These are phyloP conservation scores for Mustelus asterias DNA, from an alignment of 2,113 vertebrate genomes.

Conservation along the genomic window DNA sequence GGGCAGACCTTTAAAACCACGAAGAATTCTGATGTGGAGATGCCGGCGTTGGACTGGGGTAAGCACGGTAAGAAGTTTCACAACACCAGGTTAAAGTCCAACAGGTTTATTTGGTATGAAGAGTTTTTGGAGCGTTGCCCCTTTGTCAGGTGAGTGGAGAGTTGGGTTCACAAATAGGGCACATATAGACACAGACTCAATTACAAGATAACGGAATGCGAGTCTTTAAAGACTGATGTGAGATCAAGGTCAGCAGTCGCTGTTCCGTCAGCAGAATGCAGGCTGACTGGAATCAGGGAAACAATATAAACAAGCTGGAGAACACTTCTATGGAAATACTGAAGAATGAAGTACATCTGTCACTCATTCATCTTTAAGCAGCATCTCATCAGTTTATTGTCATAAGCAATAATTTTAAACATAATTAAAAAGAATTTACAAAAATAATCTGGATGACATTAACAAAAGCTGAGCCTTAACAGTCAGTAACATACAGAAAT, in stretches of 20 bases:
- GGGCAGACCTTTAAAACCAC: not conserved
- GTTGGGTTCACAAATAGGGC: too few species aligned
- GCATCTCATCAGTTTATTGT: slow-evolving; percentile 10
- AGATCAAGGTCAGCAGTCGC: not conserved
- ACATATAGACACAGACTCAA: too few species aligned
- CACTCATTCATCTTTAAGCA: not conserved
- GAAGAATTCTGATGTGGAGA: too few species aligned
- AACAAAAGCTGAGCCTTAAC: not conserved
- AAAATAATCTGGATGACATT: slow-evolving; percentile 30
- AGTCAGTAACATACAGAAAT: not conserved
- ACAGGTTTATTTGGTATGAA: too few species aligned
- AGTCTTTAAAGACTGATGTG: too few species aligned
- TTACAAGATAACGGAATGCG: too few species aligned
- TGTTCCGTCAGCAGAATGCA: not conserved
- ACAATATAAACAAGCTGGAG: not conserved
- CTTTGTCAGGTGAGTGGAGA: too few species aligned
- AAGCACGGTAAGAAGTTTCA: too few species aligned
- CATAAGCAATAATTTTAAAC: slow-evolving; percentile 20
- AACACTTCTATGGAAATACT: not conserved
- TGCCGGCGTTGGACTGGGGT: too few species aligned
- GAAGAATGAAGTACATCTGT: not conserved
- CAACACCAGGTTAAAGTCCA: too few species aligned
- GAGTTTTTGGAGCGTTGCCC: too few species aligned
- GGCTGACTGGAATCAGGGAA: not conserved
- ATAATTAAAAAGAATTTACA: slow-evolving; percentile 27